Conservation (phyloP, 2,113 vertebrate genomes). For the Coptodon bakossiorum region DNA sequence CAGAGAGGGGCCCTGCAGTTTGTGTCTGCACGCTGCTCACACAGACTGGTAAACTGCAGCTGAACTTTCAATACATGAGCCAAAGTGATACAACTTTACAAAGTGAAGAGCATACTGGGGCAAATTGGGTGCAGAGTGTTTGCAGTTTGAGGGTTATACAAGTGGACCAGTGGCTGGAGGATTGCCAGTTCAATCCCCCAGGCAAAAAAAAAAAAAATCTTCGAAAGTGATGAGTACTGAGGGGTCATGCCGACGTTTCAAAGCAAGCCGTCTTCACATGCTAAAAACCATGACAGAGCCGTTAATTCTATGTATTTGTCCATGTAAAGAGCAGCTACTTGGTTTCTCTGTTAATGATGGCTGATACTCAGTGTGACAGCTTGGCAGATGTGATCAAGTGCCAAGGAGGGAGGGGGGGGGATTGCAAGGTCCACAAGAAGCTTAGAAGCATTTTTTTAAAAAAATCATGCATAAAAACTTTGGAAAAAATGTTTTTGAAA, state of each 20-base stretch:
- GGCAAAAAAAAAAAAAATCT: neutral
- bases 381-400: neutral
- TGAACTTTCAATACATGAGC: conserved; percentile 5
- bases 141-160: conserved; percentile 39
- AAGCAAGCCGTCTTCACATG: neutral
- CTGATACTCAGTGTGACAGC: neutral
- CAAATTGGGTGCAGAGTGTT: conserved; percentile 14
- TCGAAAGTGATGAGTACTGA: neutral
- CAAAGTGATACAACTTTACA: conserved; percentile 12
- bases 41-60: conserved; percentile 2
- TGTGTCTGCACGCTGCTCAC: neutral
- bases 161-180: conserved; percentile 25
- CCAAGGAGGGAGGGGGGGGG: neutral
- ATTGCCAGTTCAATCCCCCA: conserved; percentile 19
- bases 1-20: neutral
- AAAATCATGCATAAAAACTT: neutral
- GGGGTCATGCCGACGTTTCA: neutral
- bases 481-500: neutral
- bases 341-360: neutral
- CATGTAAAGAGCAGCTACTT: neutral
- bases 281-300: neutral
- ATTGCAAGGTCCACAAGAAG: neutral
- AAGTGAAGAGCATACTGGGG: neutral
- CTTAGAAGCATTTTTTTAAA: neutral
- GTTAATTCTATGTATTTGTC: neutral